Percentiles rank a stretch among this genome's conserved stretches.
phyloP scores from a whole-genome alignment of 1,140 invertebrate genomes.

The Aphaenogaster rudis region DNA sequence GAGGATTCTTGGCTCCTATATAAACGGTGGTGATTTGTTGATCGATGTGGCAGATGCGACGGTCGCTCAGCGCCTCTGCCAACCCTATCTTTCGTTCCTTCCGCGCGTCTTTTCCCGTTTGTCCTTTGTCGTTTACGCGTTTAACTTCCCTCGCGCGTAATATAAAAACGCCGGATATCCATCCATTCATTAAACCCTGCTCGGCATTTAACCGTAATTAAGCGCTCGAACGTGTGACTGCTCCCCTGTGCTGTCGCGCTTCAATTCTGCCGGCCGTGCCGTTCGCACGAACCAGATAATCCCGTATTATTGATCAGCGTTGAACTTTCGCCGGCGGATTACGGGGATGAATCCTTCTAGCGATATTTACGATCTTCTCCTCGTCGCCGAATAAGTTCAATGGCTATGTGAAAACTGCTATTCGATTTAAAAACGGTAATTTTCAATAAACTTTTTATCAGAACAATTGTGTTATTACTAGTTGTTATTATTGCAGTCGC shows the following conservation, averaged over 20 bases:
- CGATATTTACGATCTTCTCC: slow-evolving; percentile 38
- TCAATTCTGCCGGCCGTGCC: neutral
- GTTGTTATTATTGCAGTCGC: neutral
- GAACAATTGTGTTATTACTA: neutral
- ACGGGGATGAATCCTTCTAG: slow-evolving; percentile 49
- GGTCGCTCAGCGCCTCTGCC: neutral
- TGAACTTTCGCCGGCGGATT: slow-evolving; percentile 54
- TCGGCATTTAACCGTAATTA: slow-evolving; percentile 41
- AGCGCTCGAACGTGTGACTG: slow-evolving; percentile 33
- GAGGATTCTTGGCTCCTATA: neutral
- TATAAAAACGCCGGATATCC: neutral
- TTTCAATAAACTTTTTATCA: neutral
- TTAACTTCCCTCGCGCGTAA: neutral
- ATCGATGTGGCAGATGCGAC: slow-evolving; percentile 29
- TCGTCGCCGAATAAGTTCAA: neutral
- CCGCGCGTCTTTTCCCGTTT: neutral
- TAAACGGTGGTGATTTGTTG: slow-evolving; percentile 10
- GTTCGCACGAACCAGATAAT: slow-evolving; percentile 36
- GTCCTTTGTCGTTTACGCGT: too few species aligned
- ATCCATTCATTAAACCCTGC: slow-evolving; percentile 19
- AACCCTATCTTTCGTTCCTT: neutral
- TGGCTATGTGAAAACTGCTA: neutral
- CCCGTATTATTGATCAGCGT: slow-evolving; percentile 54
- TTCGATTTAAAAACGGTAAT: slow-evolving; percentile 25
- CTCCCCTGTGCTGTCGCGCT: neutral